Percentiles rank a stretch among this genome's conserved stretches.
Evolutionary conservation across 2,888 invertebrate species (phyloP).

Genomic region (Polymixis lichenea): DNA sequence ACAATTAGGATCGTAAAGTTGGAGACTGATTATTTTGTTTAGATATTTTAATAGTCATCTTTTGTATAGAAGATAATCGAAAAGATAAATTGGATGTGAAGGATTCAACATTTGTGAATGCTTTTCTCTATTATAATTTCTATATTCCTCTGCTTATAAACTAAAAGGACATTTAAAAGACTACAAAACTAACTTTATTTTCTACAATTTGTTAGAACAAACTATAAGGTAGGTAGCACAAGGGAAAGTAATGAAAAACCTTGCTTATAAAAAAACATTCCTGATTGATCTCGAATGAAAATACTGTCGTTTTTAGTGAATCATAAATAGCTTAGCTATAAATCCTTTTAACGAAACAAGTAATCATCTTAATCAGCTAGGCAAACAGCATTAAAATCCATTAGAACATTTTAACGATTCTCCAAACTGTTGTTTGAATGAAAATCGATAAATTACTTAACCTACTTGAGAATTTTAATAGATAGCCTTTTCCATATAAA

Average conservation of each 20-base stretch:
- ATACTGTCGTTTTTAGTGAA: background rate
- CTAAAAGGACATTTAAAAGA: background rate
- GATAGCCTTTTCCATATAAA: background rate
- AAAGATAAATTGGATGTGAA: background rate
- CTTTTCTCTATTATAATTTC: background rate
- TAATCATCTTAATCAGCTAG: background rate
- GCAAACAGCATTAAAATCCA: slow-evolving; percentile 6
- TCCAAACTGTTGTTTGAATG: slow-evolving; percentile 35
- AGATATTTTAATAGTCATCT: slow-evolving; percentile 12
- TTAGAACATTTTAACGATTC: slow-evolving; percentile 30
- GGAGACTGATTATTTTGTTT: background rate
- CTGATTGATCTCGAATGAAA: background rate
- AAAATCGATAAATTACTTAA: slow-evolving; percentile 41
- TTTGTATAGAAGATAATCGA: background rate
- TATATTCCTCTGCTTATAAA: no score
- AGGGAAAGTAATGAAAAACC: background rate
- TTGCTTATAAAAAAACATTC: background rate
- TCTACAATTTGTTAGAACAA: background rate
- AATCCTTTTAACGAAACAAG: background rate
- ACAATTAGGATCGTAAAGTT: slow-evolving; percentile 8
- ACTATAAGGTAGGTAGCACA: background rate
- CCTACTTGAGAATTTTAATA: slow-evolving; percentile 13
- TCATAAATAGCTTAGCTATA: background rate
- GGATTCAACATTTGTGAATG: background rate
- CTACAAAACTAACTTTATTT: background rate